These are phyloP conservation scores for Ennomos quercinarius DNA, from an alignment of 2,888 invertebrate genomes.

Conservation along the genomic window DNA sequence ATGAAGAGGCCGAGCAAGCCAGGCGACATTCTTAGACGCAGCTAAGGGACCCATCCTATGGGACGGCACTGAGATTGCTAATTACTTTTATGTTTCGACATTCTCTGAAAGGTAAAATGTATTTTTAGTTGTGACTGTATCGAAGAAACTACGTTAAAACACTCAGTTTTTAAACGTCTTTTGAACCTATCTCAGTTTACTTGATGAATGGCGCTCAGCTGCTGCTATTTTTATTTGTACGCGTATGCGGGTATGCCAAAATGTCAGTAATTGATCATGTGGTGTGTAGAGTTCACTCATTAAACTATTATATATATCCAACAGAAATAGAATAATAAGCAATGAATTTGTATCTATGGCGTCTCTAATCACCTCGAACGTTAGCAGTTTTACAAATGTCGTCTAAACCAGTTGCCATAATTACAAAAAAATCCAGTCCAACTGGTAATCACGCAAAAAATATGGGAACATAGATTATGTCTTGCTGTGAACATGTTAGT, in stretches of 20 bases:
- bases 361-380: conserved; percentile 32
- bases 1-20: conserved; percentile 67
- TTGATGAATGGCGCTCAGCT: too few relatives aligned
- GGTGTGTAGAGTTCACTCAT: too few relatives aligned
- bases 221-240: too few relatives aligned
- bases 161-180: too few relatives aligned
- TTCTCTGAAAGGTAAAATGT: conserved; percentile 12
- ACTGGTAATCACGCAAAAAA: conserved; percentile 51
- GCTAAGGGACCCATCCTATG: conserved; percentile 43
- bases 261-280: too few relatives aligned
- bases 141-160: too few relatives aligned
- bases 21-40: conserved; percentile 74
- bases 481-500: conserved; percentile 46
- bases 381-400: conserved; percentile 35
- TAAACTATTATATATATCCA: too few relatives aligned
- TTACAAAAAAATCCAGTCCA: conserved; percentile 46
- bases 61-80: conserved; percentile 52
- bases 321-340: not conserved
- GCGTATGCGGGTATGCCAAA: too few relatives aligned
- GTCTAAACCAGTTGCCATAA: conserved; percentile 49
- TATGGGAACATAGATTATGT: conserved; percentile 46
- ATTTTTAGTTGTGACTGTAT: too few relatives aligned
- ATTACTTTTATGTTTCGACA: conserved; percentile 39
- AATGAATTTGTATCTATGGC: conserved; percentile 16
- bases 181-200: too few relatives aligned